Base-by-base conservation (phyloP, 2,797 vertebrate species). In the Tenualosa ilisha region DNA sequence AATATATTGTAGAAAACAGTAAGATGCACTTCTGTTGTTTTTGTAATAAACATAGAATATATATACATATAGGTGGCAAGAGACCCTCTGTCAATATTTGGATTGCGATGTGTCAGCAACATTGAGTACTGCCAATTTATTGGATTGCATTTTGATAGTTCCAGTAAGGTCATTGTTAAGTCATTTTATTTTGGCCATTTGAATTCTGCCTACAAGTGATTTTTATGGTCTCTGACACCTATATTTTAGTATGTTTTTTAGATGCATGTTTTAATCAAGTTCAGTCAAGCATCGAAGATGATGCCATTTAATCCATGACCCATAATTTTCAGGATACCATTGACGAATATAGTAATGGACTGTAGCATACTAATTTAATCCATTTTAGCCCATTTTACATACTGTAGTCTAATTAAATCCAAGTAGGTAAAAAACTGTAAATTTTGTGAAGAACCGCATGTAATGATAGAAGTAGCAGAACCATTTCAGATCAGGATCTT, bases 1-100 rank as follows among this genome's bases (percentile, higher is more conserved):
- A 99, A 94, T 99, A 98, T 96, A 94, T 93, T 95, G 93, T 96
- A 94, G 91, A 96, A 91, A 94, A 97, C 97, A 98, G 97, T 99
- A 98, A 99, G 98, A 95, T 92, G 89, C 90, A 51, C 87, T 91
- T 94, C 95, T 88, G 82, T 61, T 79, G 83, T 84, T 82, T 81
- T 89, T 86, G 6, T 20, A 79, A 43, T 43, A 46, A 46, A 79
- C 17, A 8, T 54, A 46, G 9, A 3, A 24, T 81, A 20, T 63
- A 3, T 87, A 84, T 83, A 88, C 49, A 17, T 85, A 79, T 61
- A 89, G 91, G 93, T 92, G 91, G 83, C 86, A 91, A 91, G 93
- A 93, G 92, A 94, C 88, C 89, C 91, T 91, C 92, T 90, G 91
- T 91, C 88, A 89, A 85, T 88, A 84, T 84, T 65, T 86, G 86